Base-by-base conservation (phyloP, 1,140 invertebrate species). In the Hycleus cichorii region DNA sequence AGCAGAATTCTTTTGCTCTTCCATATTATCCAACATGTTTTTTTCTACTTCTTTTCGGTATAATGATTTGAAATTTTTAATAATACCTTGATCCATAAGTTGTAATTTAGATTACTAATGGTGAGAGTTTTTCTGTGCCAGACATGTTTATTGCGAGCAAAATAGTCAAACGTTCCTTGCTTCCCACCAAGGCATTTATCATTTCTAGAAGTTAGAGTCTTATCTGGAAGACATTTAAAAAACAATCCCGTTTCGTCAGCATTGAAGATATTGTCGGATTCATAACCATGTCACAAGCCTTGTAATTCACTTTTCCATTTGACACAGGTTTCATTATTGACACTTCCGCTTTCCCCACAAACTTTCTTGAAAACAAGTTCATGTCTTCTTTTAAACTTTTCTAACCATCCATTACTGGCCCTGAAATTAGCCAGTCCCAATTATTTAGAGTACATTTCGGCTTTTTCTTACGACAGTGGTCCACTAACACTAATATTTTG, bases 101-200 rank as follows among this genome's bases (percentile, higher is more conserved):
- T 4, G 27, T 32, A 7, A 32, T 32, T 32, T 32, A 32, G 4
- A 32, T 52, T 46, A 79, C 59, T 6, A 78, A 56, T 24, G 74
- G 68, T 46, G 69, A 70, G 4, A 76, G 54, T 69, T 78, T 76
- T 63, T 77, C 70, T 50, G 59, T 67, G 8, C 76, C 73, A 52
- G 54, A 51, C 68, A 74, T 72, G 60, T 77, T 78, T 18, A 65
- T 57, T 49, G 62, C 68, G 5, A 76, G 61, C 46, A 76, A 49
- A 25, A 75, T 67, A n/a, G 72, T 77, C 7, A 77, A 58, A 27
- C 74, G 57, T 44, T 74, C 68, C 64, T 78, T 75, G 18, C 48
- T 61, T 61, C 27, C 46, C 47, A n/a, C 47, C 53, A 50, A 42
- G 60, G 63, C 70, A 76, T 39, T 58, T 58, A 18, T 52, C 11